phyloP scores from a whole-genome alignment of 2,888 invertebrate genomes.

The Cosmopolites sordidus region DNA sequence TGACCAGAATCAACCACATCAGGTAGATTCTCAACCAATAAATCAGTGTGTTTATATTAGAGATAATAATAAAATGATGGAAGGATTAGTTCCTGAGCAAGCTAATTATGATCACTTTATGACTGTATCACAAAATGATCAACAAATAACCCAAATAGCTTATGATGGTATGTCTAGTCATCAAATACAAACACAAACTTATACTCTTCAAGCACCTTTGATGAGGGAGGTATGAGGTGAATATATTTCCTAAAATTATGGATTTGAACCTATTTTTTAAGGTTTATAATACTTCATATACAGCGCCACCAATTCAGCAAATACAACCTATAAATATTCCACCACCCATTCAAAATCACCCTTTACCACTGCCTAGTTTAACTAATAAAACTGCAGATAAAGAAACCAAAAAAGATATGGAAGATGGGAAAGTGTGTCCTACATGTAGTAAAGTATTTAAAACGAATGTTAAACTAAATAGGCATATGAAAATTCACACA shows the following conservation, averaged over 20 bases:
- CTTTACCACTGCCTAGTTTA: too few species aligned
- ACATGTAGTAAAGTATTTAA: conserved; percentile 46
- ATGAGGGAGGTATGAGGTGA: conserved; percentile 6
- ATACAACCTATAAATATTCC: conserved; percentile 11
- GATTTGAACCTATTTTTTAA: too few species aligned
- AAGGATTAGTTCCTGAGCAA: conserved; percentile 8
- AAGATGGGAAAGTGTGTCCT: conserved; percentile 41
- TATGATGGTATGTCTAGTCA: conserved; percentile 12
- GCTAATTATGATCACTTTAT: conserved; percentile 20
- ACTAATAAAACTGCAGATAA: too few species aligned
- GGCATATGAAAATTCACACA: conserved; percentile 44
- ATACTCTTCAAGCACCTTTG: conserved; percentile 14
- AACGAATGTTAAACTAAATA: conserved; percentile 44
- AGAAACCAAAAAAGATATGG: not conserved
- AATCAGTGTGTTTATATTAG: conserved; percentile 12
- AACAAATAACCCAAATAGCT: conserved; percentile 12
- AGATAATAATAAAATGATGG: conserved; percentile 9
- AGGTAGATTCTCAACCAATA: conserved; percentile 10
- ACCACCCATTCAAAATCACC: not conserved
- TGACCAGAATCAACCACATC: conserved; percentile 21
- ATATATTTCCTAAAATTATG: too few species aligned
- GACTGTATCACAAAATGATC: conserved; percentile 9
- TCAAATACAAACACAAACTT: conserved; percentile 9
- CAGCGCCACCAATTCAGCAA: conserved; percentile 10
- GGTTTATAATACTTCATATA: conserved; percentile 7